Conservation (phyloP, 2,797 vertebrate genomes). For the Lepus oiostolus region DNA sequence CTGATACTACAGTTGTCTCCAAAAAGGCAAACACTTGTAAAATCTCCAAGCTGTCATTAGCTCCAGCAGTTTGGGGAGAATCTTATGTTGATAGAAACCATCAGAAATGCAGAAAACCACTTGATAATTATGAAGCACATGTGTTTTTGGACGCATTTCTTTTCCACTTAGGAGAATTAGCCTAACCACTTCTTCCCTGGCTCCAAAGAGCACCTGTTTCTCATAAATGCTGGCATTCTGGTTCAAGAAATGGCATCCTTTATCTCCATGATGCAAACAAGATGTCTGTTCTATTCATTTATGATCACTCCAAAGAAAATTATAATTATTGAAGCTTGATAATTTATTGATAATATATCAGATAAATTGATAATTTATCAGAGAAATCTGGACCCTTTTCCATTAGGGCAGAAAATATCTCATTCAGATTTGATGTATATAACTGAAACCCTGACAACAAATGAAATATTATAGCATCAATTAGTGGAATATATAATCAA, state of each 20-base stretch:
- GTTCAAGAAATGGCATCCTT: not conserved
- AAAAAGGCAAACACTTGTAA: not conserved
- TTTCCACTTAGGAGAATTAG: not conserved
- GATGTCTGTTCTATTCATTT: slow-evolving; percentile 28
- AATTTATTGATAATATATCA: slow-evolving; percentile 53
- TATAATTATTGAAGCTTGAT: slow-evolving; percentile 56
- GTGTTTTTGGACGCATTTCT: slow-evolving; percentile 4
- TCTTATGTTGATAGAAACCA: not conserved
- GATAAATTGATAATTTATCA: slow-evolving; percentile 40
- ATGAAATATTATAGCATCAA: slow-evolving; percentile 19
- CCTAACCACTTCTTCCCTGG: not conserved
- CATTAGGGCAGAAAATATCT: slow-evolving; percentile 20
- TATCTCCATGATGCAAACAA: not conserved
- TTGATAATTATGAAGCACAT: not conserved
- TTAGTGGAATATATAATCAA: slow-evolving; percentile 25
- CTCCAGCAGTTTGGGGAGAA: not conserved
- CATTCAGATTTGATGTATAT: slow-evolving; percentile 19
- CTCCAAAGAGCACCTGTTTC: not conserved
- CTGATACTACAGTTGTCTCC: not conserved
- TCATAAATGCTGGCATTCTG: not conserved
- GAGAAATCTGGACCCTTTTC: slow-evolving; percentile 50
- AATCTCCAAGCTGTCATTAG: not conserved
- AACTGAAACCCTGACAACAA: slow-evolving; percentile 17
- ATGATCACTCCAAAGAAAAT: slow-evolving; percentile 42
- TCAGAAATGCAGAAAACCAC: not conserved